These are phyloP conservation scores for Ceyx erithaca DNA, from an alignment of 2,797 vertebrate genomes.

Conservation along the genomic window DNA sequence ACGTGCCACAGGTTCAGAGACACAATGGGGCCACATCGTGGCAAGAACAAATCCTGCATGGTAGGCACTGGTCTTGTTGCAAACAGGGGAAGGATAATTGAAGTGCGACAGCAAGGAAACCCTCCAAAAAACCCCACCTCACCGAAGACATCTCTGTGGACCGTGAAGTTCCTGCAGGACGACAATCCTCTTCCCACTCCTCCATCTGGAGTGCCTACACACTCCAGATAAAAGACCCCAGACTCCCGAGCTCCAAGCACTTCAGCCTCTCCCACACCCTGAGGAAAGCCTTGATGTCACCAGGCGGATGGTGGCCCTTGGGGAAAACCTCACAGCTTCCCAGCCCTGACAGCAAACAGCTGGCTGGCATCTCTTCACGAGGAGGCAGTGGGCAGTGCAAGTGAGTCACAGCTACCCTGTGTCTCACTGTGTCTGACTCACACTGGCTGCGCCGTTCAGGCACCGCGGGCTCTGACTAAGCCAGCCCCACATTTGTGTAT, in stretches of 20 bases:
- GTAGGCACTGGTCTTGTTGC: not conserved
- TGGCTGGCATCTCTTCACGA: not conserved
- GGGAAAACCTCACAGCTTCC: not conserved
- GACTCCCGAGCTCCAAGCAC: not conserved
- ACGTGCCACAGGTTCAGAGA: rapidly evolving
- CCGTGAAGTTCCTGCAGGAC: not conserved
- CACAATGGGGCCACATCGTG: not conserved
- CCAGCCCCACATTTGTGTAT: not conserved
- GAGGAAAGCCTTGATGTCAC: not conserved
- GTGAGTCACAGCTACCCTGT: conserved; percentile 24
- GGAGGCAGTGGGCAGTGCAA: not conserved
- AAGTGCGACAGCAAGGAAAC: not conserved
- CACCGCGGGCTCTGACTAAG: not conserved
- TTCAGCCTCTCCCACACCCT: not conserved
- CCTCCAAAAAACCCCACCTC: not conserved
- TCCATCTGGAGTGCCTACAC: not conserved
- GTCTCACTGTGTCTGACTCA: conserved; percentile 17
- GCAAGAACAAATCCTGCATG: not conserved
- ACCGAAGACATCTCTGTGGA: not conserved
- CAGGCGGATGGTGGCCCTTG: not conserved
- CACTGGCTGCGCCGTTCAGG: not conserved
- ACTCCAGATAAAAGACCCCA: rapidly evolving
- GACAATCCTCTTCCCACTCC: not conserved
- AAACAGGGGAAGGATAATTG: not conserved
- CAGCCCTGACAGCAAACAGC: not conserved